Evolutionary conservation across 2,888 invertebrate species (phyloP).

Genomic region (Troides oblongomaculatus): DNA sequence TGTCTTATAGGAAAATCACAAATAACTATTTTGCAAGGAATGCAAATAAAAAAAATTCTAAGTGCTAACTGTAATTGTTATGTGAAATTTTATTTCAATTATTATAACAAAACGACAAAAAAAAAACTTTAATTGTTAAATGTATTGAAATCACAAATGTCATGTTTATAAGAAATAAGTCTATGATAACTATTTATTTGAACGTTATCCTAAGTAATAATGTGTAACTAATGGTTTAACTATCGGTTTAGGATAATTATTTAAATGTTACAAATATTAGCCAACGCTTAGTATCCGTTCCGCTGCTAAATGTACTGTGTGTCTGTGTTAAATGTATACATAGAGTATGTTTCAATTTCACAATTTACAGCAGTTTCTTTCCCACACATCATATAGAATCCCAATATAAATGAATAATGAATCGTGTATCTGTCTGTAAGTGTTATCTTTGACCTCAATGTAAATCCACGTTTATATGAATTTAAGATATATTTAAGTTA

Average conservation of each 20-base stretch:
- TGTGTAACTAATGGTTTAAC: too few relatives aligned
- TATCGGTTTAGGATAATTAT: background rate
- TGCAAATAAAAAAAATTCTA: slow-evolving; percentile 4
- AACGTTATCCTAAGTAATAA: too few relatives aligned
- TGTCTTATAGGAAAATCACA: background rate
- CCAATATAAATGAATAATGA: background rate
- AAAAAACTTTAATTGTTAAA: background rate
- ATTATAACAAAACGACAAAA: background rate
- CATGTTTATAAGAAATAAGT: background rate
- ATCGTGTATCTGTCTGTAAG: slow-evolving; percentile 40
- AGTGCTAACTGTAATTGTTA: background rate
- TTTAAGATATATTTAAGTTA: slow-evolving; percentile 42
- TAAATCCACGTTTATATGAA: slow-evolving; percentile 48
- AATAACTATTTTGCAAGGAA: background rate
- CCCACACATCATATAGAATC: background rate
- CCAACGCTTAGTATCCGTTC: background rate
- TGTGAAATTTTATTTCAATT: background rate
- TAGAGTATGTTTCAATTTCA: background rate
- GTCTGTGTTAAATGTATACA: background rate
- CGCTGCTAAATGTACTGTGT: slow-evolving; percentile 1
- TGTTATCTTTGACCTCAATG: slow-evolving; percentile 38
- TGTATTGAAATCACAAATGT: background rate
- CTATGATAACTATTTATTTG: too few relatives aligned
- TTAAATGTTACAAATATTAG: background rate
- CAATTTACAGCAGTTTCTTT: background rate